A percentile compares a stretch with the other conserved stretches of the same genome.
Evolutionary conservation across 2,113 vertebrate genomes (phyloP).

Genomic region (Platycercus adscitus): DNA sequence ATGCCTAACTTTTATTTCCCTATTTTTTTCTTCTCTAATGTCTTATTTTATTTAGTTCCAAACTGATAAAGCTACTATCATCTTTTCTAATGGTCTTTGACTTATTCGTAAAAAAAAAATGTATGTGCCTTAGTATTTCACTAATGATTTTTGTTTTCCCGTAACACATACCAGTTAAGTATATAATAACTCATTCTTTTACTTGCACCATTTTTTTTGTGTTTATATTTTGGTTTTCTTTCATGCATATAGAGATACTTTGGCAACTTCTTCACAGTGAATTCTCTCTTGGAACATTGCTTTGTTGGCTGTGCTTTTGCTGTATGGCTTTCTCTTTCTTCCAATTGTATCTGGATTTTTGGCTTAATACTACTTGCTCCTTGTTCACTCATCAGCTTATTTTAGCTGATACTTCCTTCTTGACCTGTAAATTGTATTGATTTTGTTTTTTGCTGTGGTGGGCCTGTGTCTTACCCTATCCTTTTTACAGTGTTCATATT

Average conservation of each 20-base stretch:
- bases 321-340: background rate
- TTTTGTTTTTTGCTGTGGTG: background rate
- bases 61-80: background rate
- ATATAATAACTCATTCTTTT: background rate
- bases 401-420: slow-evolving; percentile 61
- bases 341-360: background rate
- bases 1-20: background rate
- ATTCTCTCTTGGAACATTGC: background rate
- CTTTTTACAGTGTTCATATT: background rate
- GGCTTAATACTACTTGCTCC: slow-evolving; percentile 57
- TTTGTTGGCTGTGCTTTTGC: background rate
- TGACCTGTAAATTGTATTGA: slow-evolving; percentile 3
- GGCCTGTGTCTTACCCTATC: background rate
- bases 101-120: background rate
- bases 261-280: background rate
- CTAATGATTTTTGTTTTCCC: background rate
- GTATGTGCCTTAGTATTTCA: background rate
- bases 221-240: slow-evolving; percentile 17
- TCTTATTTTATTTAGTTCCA: background rate
- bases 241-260: background rate
- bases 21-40: background rate
- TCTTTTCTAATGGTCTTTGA: background rate
- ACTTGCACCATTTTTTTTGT: background rate
- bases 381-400: slow-evolving; percentile 41
- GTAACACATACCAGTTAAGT: background rate